Evolutionary conservation across 2,113 vertebrate genomes (phyloP), one percentile per base, ranked within the genome.

Genomic region (Gopherus evgoodei): DNA sequence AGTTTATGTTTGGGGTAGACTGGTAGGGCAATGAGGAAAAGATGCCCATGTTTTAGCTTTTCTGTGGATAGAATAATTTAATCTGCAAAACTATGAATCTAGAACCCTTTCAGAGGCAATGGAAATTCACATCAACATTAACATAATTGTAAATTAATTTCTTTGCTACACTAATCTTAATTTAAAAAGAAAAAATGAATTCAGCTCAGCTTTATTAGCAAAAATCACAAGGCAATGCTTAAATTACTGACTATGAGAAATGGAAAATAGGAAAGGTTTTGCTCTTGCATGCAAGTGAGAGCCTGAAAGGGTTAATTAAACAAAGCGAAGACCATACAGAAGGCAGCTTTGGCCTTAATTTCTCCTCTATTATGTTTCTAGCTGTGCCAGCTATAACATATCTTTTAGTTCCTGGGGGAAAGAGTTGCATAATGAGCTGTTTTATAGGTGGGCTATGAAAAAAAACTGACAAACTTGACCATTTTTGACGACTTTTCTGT

Each of bases 401-500:
- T 86, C 69, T 86, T 82, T 57, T 88, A 50, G 53, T 83, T 92
- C 93, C 80, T 84, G 87, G 86, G 76, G 81, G n/a, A 89, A 79
- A 93, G 83, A n/a, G 21, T 94, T 93, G 35, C 72, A 92, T 86
- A 97, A 96, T 89, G 84, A 97, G 93, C 91, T 62, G 79, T 88
- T 95, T 95, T 92, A 92, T 90, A 93, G 89, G 91, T 93, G 89
- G 83, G 89, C 94, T 93, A 91, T 76, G 82, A 97, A 97, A 97
- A 35, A 96, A 69, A 85, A 78, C 85, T 94, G 94, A 97, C 90
- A 91, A 90, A 96, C 93, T 95, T 94, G 47, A 96, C 96, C 94
- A 93, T 96, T 96, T 96, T 91, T 86, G 78, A 95, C 95, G 95
- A 96, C 85, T 97, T 97, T 92, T 94, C 91, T 94, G 91, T 93